phyloP scores from a whole-genome alignment of 2,113 vertebrate genomes.

The Microcebus ravelobensis region DNA sequence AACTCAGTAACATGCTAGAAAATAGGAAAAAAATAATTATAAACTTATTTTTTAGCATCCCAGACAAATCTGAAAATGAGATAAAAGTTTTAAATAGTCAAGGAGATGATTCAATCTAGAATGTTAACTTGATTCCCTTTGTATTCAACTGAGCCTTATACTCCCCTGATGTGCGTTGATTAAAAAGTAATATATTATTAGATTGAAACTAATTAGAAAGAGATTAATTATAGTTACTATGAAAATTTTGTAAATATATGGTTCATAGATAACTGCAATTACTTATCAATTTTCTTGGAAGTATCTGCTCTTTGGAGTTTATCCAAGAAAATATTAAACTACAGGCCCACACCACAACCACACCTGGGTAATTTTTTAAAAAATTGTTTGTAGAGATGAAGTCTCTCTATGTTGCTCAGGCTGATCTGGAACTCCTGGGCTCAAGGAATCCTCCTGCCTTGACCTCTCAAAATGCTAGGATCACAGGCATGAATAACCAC shows the following conservation, averaged over 20 bases:
- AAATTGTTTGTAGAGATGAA: too few species aligned
- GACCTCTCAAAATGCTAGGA: too few species aligned
- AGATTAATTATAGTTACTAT: not conserved
- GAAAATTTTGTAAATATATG: not conserved
- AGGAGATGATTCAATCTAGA: not conserved
- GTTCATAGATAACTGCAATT: not conserved
- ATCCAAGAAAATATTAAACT: not conserved
- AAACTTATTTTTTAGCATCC: not conserved
- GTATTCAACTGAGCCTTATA: not conserved
- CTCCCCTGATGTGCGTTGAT: not conserved
- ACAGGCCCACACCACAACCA: too few species aligned
- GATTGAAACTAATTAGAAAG: not conserved
- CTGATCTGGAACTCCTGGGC: too few species aligned
- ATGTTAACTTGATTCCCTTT: not conserved
- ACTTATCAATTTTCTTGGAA: not conserved
- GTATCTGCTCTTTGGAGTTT: constrained; percentile 10
- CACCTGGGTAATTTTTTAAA: too few species aligned
- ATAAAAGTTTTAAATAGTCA: not conserved
- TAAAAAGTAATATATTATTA: not conserved
- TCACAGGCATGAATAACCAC: too few species aligned
- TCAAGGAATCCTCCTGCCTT: too few species aligned
- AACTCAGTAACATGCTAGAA: not conserved
- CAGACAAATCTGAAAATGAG: not conserved
- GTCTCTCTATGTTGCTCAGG: too few species aligned
- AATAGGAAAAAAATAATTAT: not conserved